Conservation (phyloP, 1,140 invertebrate species). For the Ostrea denselamellosa region DNA sequence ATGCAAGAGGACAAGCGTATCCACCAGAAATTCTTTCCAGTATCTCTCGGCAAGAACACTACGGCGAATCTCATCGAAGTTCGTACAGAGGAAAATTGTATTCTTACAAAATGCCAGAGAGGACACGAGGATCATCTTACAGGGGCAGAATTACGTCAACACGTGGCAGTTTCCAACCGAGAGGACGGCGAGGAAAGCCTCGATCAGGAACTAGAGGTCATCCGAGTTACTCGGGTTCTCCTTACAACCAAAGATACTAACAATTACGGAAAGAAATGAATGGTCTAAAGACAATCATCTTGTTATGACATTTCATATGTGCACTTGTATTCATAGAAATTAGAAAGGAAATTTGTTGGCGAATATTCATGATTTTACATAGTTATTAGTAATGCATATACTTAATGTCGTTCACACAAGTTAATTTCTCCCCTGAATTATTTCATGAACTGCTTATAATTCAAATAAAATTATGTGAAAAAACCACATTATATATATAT, state of each 20-base stretch:
- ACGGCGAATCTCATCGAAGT: neutral
- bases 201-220: neutral
- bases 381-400: too few relatives aligned
- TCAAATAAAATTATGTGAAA: too few relatives aligned
- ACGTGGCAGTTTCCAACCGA: neutral
- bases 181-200: neutral
- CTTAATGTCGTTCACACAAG: too few relatives aligned
- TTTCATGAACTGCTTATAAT: too few relatives aligned
- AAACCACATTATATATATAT: too few relatives aligned
- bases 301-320: neutral
- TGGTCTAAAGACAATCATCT: neutral
- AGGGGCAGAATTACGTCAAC: neutral
- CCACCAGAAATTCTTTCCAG: neutral
- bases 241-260: neutral
- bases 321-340: too few relatives aligned
- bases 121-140: neutral
- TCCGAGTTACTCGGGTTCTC: neutral
- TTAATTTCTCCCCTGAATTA: too few relatives aligned
- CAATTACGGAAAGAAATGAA: neutral
- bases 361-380: too few relatives aligned
- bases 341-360: too few relatives aligned
- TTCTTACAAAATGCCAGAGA: neutral
- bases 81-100: constrained; percentile 11
- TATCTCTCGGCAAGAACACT: neutral
- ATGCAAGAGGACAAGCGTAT: neutral